Base-by-base conservation (phyloP, 2,797 vertebrate genomes). In the Sarcophilus harrisii region DNA sequence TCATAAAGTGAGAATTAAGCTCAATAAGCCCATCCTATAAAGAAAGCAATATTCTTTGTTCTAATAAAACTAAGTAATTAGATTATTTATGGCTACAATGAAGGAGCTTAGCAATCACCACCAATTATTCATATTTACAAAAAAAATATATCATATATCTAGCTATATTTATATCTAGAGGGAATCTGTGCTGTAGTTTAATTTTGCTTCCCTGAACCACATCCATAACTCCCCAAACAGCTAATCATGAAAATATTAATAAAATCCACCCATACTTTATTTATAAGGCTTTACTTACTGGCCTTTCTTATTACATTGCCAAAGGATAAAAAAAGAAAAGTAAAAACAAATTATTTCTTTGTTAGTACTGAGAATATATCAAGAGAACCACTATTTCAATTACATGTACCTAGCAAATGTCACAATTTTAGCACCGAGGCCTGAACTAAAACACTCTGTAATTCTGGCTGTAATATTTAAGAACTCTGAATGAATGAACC, bases 301-400 rank as follows among this genome's bases (percentile, higher is more conserved):
- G 81, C 38, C 21, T 92, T n/a, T 93, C 54, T 92, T 96, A 94
- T 95, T 92, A 90, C 24, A 95, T 60, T 96, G 94, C 95, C 96
- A 97, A 58, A 93, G 91, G 73, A 87, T 87, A 27, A 87, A 87
- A 87, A 95, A 93, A 52, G 45, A 94, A 96, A 95, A 97, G 96
- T 96, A 97, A 90, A 98, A 98, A 97, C 96, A 98, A 98, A 94
- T 96, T 92, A 94, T 96, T 94, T 97, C 94, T 96, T 73, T 93
- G 55, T 93, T 96, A 60, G 81, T 62, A 95, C 54, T 57, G 92
- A 94, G 57, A 96, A 94, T 97, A 96, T 96, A 96, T 96, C 91
- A 96, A 96, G 92, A 96, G 49, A 94, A 18, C 38, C 58, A 93
- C 62, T 93, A 54, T 93, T 81, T 92, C 92, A 93, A 27, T 93